phyloP scores from a whole-genome alignment of 1,140 invertebrate genomes.

The Drosophila elegans region DNA sequence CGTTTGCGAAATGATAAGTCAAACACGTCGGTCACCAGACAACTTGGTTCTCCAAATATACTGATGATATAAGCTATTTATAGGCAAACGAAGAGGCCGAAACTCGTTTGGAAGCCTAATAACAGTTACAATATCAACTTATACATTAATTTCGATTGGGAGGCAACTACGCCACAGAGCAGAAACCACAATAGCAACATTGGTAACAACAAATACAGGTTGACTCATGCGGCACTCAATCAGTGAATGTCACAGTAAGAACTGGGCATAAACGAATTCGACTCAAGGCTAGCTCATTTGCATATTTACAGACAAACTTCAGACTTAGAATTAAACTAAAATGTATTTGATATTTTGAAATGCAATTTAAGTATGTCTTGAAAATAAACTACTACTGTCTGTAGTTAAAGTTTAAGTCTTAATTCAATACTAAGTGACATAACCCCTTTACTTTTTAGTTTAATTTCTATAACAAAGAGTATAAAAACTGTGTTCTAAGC shows the following conservation, averaged over 20 bases:
- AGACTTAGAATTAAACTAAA: too few relatives aligned
- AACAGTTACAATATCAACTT: slow-evolving; percentile 66
- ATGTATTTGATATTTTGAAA: too few relatives aligned
- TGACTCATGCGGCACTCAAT: slow-evolving; percentile 46
- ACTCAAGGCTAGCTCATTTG: neutral
- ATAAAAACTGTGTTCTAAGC: too few relatives aligned
- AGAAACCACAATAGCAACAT: slow-evolving; percentile 35
- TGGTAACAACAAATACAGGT: slow-evolving; percentile 24
- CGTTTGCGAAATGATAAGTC: slow-evolving; percentile 29
- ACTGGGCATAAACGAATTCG: neutral
- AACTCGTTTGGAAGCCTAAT: slow-evolving; percentile 60
- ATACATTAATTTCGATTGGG: slow-evolving; percentile 57
- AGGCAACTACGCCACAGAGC: slow-evolving; percentile 58
- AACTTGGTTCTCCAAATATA: slow-evolving; percentile 23
- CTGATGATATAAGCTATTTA: slow-evolving; percentile 61
- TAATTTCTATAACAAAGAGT: too few relatives aligned
- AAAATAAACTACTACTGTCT: too few relatives aligned
- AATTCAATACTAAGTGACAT: too few relatives aligned
- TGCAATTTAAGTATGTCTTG: too few relatives aligned
- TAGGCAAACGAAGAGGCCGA: slow-evolving; percentile 23
- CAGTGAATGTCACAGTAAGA: slow-evolving; percentile 42
- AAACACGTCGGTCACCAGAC: slow-evolving; percentile 25
- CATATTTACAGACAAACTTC: neutral
- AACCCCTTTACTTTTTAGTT: too few relatives aligned
- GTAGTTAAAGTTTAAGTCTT: too few relatives aligned